Conservation (phyloP, 2,797 vertebrate species). For the Tarsius wallacei region DNA sequence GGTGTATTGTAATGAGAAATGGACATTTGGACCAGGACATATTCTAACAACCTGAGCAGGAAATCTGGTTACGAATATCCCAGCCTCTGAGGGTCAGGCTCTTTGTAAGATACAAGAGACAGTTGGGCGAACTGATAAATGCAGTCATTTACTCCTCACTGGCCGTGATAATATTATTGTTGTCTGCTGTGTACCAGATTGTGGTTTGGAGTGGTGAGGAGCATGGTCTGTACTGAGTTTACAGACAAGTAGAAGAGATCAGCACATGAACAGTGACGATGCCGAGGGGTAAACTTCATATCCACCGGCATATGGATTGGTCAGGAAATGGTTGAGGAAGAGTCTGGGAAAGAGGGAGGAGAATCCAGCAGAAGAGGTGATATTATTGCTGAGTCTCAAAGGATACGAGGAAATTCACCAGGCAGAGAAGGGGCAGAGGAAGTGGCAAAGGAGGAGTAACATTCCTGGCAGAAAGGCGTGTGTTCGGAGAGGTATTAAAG, state of each 20-base stretch:
- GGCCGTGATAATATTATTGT: rapidly evolving
- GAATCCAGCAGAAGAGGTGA: neutral
- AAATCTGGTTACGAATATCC: neutral
- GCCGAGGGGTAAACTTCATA: neutral
- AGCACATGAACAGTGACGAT: neutral
- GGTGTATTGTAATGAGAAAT: neutral
- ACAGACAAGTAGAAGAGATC: neutral
- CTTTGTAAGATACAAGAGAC: neutral
- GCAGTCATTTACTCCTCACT: neutral
- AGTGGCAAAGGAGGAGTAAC: neutral
- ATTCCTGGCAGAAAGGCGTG: neutral
- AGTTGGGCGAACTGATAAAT: neutral
- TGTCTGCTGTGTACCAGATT: neutral
- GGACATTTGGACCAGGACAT: neutral
- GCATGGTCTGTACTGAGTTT: neutral
- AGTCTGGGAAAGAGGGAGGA: no score
- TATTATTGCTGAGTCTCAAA: constrained; percentile 12
- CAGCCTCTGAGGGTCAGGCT: neutral
- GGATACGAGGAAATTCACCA: neutral
- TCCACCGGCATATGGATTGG: neutral
- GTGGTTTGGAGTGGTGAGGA: neutral
- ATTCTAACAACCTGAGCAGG: neutral
- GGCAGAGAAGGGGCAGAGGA: neutral
- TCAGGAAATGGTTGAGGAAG: neutral
- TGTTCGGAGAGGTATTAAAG: neutral